phyloP scores from a whole-genome alignment of 2,113 vertebrate species.

The Copsychus sechellarum region DNA sequence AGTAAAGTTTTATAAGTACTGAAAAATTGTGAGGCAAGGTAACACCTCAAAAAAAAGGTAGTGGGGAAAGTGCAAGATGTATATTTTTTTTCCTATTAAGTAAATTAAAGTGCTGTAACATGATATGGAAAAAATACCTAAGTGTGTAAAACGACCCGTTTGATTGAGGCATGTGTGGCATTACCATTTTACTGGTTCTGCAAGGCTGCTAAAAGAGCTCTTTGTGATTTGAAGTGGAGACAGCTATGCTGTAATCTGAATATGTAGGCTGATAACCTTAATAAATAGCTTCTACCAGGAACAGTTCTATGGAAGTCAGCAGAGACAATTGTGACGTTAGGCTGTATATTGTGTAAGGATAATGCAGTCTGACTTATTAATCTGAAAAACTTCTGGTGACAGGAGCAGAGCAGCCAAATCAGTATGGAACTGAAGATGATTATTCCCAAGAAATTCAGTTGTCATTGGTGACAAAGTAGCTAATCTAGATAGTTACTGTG shows the following conservation, averaged over 20 bases:
- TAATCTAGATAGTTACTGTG: background rate
- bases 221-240: background rate
- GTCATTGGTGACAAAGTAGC: background rate
- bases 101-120: background rate
- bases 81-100: background rate
- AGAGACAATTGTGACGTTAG: fast-evolving
- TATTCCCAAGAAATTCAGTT: constrained; percentile 15
- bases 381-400: background rate
- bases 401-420: background rate
- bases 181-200: background rate
- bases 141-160: background rate
- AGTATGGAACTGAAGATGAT: background rate
- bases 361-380: background rate
- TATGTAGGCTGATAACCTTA: background rate
- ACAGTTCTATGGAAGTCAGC: background rate
- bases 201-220: background rate
- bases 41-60: background rate
- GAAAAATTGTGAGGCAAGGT: background rate
- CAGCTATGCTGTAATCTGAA: background rate
- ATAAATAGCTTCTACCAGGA: background rate
- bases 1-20: background rate
- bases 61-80: background rate
- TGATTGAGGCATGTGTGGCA: background rate
- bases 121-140: background rate
- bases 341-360: background rate